Evolutionary conservation across 2,113 vertebrate genomes (phyloP), one percentile per base, ranked within the genome.

Genomic region (Leptosomus discolor): DNA sequence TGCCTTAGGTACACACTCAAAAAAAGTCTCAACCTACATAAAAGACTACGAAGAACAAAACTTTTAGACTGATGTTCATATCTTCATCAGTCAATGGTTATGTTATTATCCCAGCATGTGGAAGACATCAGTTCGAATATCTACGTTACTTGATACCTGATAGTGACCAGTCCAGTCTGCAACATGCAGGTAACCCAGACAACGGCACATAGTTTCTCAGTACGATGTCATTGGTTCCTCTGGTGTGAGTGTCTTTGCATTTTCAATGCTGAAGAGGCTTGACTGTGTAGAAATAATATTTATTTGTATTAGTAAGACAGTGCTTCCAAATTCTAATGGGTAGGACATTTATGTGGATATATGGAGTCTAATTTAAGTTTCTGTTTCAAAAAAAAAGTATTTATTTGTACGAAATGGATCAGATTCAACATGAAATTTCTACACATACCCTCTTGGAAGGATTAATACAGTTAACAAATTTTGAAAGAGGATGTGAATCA

Each of bases 31-130:
- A 69, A 43, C 8, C 6, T 13, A 4, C 2, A 2, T 48, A 53
- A 67, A 68, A 85, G 29, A 8, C 6, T 54, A 29, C 9, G 61
- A 67, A n/a, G 1, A 21, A 8, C 15, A 57, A 61, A 69, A 22
- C 1, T 46, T 93, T 51, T 74, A 65, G 22, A 45, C 8, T 0
- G 1, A 41, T 32, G 2, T 29, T 5, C 2, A 1, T 58, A 7
- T 45, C 36, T 39, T 69, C 41, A 46, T 67, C 9, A 51, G 18
- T 37, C 36, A 37, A 45, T 4, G 2, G 8, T 46, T 71, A 69
- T n/a, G 73, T 88, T 63, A 36, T 85, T 73, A 69, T 36, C 9
- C 34, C 34, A 81, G 32, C 11, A 37, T 1, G 2, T 36, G 36
- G 39, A 85, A 92, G 23, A 70, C 7, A 24, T 21, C 21, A 79